phyloP scores from a whole-genome alignment of 1,140 invertebrate genomes.

The Hypothenemus hampei region DNA sequence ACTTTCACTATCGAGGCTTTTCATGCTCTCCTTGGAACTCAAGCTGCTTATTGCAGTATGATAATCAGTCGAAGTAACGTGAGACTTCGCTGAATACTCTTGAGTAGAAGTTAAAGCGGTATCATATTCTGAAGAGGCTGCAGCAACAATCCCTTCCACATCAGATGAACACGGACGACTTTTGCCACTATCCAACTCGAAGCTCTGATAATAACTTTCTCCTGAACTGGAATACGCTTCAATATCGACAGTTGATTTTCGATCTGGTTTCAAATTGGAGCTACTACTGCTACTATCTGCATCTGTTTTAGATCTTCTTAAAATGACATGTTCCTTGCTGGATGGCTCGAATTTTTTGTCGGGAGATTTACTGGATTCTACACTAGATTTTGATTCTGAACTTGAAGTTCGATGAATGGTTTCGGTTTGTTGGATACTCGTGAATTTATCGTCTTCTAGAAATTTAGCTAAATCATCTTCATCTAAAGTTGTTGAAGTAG shows the following conservation, averaged over 20 bases:
- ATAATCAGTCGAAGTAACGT: conserved; percentile 72
- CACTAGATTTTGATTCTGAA: conserved; percentile 45
- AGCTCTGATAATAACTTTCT: conserved; percentile 84
- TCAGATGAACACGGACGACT: conserved; percentile 84
- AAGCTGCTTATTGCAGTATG: conserved; percentile 76
- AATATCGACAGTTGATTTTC: conserved; percentile 61
- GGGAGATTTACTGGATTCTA: conserved; percentile 38
- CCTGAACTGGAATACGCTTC: conserved; percentile 82
- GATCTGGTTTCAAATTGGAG: conserved; percentile 52
- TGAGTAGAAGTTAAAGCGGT: conserved; percentile 73
- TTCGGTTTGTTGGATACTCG: not conserved
- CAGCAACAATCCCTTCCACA: conserved; percentile 66
- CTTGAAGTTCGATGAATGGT: conserved; percentile 36
- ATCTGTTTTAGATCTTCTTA: conserved; percentile 42
- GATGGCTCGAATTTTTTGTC: conserved; percentile 30
- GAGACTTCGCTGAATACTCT: conserved; percentile 65
- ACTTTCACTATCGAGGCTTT: conserved; percentile 80
- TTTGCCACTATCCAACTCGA: conserved; percentile 66
- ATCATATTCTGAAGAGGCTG: conserved; percentile 80
- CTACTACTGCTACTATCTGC: conserved; percentile 47
- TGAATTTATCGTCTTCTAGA: not conserved
- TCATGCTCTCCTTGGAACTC: conserved; percentile 83
- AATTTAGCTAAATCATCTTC: conserved; percentile 6
- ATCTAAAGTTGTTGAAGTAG: conserved; percentile 16
- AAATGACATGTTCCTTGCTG: conserved; percentile 37